Base-by-base conservation (phyloP, 2,888 invertebrate species). In the Bhutanitis thaidina region DNA sequence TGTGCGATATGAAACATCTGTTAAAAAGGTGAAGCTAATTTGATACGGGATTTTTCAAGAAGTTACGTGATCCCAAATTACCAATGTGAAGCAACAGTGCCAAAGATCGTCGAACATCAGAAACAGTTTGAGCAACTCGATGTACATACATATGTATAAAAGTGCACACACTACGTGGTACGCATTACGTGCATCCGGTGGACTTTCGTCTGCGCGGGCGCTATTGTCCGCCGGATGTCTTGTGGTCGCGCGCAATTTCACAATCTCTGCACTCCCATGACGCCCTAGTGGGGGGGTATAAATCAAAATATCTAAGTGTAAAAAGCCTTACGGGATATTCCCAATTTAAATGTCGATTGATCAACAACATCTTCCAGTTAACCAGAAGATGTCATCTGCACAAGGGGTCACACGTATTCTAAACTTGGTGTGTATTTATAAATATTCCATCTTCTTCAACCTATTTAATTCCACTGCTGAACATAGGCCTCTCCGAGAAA, bases 161-260 rank as follows among this genome's bases (percentile, higher is more conserved):
- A 76, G 72, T 69, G 72, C 70, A 72, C 20, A 20, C 20, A n/a
- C 73, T 75, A 76, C 75, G 77, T 79, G 77, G 71, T 1, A 77
- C 77, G 69, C 71, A 81, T 82, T 80, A 80, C 80, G 74, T 73
- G 80, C 84, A 85, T 86, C 86, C 87, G 85, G 80, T 67, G 71
- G 65, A 76, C 78, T 78, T 76, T 77, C 78, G 78, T 75, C 68
- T 69, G 69, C 76, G 69, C 64, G 61, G 57, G 74, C 72, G 73
- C 77, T 72, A 80, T 81, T 80, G 83, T 80, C 78, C 81, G 75
- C 85, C 87, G 88, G 87, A 87, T 84, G 85, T 86, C 85, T 87
- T 89, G 87, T 76, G 88, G 88, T 89, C 85, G 77, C 83, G 82
- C 81, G 82, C 82, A 84, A 86, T 87, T 87, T 87, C 86, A 84